Base-by-base conservation (phyloP, 2,888 invertebrate genomes). In the Synergus gifuensis region DNA sequence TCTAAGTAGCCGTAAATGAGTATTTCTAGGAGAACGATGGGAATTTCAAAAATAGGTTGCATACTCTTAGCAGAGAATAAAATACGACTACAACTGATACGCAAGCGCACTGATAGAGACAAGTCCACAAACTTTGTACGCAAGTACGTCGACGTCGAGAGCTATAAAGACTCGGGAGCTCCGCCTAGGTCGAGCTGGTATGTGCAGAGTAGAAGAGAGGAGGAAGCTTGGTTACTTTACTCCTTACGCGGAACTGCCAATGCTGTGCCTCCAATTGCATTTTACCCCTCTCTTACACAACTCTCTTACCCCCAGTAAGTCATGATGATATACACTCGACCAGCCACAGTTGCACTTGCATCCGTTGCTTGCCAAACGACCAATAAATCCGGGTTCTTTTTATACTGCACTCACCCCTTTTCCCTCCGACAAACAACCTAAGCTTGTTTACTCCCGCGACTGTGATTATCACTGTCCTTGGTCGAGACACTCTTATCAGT, bases 141-240 rank as follows among this genome's bases (percentile, higher is more conserved):
- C 69, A 77, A 54, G 69, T 79, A 78, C 73, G 46, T 80, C 49
- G 62, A 54, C 58, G 67, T 44, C 69, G 42, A 22, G 49, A 67
- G 67, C 42, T 77, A 76, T 62, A 79, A 77, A 64, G 49, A 77
- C 81, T 76, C 22, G 77, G 79, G 79, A 79, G 84, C 84, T 83
- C 84, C 83, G 84, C 84, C 84, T 85, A 83, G 84, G 67, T 81
- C 76, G 81, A 60, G 77, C 40, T 64, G 73, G 79, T 80, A 67
- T 78, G 81, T 77, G 78, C 81, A 78, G 78, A 84, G 82, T 81
- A 81, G 81, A 83, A 79, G 79, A 83, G 85, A 85, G 88, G 86
- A 86, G 86, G 86, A 86, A 83, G 85, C 86, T 86, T 82, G 85
- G 87, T 87, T 87, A 87, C 86, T 87, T 86, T 85, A 85, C 87